Conservation (phyloP, 2,113 vertebrate species). For the Ameiurus melas region DNA sequence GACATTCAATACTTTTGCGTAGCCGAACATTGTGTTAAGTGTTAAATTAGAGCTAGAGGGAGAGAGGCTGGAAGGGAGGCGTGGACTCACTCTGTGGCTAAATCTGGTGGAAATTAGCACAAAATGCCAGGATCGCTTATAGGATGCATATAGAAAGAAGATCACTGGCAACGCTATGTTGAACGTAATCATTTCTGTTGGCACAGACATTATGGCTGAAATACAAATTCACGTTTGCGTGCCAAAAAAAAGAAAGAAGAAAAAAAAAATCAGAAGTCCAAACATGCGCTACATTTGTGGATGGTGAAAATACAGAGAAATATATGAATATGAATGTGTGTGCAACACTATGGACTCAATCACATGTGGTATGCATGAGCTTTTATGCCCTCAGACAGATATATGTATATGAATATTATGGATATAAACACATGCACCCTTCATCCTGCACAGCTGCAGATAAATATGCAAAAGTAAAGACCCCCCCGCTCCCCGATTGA, state of each 20-base stretch:
- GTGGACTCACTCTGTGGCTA: neutral
- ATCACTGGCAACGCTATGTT: neutral
- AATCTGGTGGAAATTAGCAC: neutral
- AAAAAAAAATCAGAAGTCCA: no score
- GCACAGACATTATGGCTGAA: neutral
- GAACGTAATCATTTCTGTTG: constrained; percentile 1
- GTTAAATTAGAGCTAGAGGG: neutral
- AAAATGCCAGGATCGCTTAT: neutral
- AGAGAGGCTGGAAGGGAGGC: neutral
- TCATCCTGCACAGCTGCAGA: constrained; percentile 52
- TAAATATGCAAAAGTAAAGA: constrained; percentile 59
- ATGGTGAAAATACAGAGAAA: constrained; percentile 63
- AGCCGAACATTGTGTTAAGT: neutral
- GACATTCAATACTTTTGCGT: neutral
- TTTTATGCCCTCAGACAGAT: neutral
- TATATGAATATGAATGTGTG: neutral
- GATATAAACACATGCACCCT: neutral
- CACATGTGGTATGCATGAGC: neutral
- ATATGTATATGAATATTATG: neutral
- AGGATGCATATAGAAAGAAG: neutral
- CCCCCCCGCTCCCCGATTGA: constrained; percentile 42
- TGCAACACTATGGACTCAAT: neutral
- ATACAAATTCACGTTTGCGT: constrained; percentile 11
- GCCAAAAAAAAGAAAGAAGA: neutral
- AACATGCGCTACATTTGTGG: constrained; percentile 38